phyloP scores from a whole-genome alignment of 1,140 invertebrate genomes.

The Lysiphlebus fabarum region DNA sequence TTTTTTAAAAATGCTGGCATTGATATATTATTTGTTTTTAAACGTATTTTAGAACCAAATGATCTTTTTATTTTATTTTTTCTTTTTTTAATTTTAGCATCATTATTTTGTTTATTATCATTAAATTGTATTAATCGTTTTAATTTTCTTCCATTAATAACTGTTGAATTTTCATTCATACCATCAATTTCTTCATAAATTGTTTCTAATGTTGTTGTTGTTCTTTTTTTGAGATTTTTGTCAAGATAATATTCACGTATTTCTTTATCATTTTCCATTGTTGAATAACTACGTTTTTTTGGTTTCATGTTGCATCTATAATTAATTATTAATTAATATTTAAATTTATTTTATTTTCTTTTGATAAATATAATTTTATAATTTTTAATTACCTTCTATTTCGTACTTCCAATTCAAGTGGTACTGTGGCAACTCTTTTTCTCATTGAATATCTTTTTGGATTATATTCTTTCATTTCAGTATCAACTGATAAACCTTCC shows the following conservation, averaged over 20 bases:
- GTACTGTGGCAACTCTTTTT: slow-evolving; percentile 29
- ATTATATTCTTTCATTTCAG: slow-evolving; percentile 15
- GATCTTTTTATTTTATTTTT: slow-evolving; percentile 42
- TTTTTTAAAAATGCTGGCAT: slow-evolving; percentile 45
- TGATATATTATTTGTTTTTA: slow-evolving; percentile 22
- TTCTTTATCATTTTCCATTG: slow-evolving; percentile 38
- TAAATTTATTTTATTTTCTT: not conserved
- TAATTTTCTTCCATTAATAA: slow-evolving; percentile 43
- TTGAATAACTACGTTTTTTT: slow-evolving; percentile 36
- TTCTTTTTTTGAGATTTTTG: slow-evolving; percentile 38
- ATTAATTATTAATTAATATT: slow-evolving; percentile 14
- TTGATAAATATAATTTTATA: not conserved
- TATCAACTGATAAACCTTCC: slow-evolving; percentile 42
- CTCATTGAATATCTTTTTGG: slow-evolving; percentile 20
- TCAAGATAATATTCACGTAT: slow-evolving; percentile 47
- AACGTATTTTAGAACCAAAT: slow-evolving; percentile 36
- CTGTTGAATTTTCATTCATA: slow-evolving; percentile 28
- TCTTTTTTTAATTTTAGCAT: slow-evolving; percentile 45
- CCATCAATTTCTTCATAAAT: slow-evolving; percentile 48
- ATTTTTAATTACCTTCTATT: slow-evolving; percentile 40
- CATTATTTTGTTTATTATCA: slow-evolving; percentile 19
- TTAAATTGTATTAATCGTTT: slow-evolving; percentile 46
- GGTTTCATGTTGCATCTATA: slow-evolving; percentile 43
- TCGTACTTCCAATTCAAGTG: slow-evolving; percentile 23
- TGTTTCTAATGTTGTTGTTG: slow-evolving; percentile 44